Evolutionary conservation across 2,113 vertebrate genomes (phyloP).

Genomic region (Myrmophylax atrothorax): DNA sequence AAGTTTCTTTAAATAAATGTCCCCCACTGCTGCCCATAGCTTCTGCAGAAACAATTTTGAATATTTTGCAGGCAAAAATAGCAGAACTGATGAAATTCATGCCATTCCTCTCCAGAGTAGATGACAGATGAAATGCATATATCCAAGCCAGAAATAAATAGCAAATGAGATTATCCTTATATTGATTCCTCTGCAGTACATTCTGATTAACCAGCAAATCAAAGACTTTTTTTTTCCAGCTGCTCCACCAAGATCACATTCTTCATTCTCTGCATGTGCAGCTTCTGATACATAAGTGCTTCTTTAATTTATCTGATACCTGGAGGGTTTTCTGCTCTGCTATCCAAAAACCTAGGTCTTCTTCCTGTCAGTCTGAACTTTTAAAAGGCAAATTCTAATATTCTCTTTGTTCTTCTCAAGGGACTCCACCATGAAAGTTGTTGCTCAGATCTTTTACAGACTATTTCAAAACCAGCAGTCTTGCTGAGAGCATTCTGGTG

Average conservation of each 20-base stretch:
- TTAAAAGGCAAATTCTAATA: background rate
- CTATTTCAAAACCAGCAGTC: background rate
- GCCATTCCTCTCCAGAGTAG: conserved; percentile 6
- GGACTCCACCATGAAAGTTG: background rate
- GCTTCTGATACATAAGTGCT: background rate
- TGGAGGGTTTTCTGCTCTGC: background rate
- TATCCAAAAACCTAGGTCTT: background rate
- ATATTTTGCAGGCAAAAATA: conserved; percentile 57
- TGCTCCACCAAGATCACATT: background rate
- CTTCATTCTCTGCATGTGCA: background rate
- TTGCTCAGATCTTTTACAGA: background rate
- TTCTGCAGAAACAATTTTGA: conserved; percentile 50
- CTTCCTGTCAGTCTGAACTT: background rate
- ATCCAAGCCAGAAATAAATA: conserved; percentile 47
- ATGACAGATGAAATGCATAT: conserved; percentile 52
- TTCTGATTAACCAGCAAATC: conserved; percentile 51
- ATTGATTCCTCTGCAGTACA: conserved; percentile 49
- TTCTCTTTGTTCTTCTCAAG: background rate
- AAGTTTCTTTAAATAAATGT: conserved; percentile 53
- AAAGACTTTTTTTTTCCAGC: background rate
- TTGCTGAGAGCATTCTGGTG: background rate
- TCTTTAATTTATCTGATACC: background rate
- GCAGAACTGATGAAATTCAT: conserved; percentile 55
- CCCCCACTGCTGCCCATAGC: conserved; percentile 34
- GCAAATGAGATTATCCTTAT: conserved; percentile 57